Conservation (phyloP, 2,797 vertebrate genomes). For the Pangasius krempfi region DNA sequence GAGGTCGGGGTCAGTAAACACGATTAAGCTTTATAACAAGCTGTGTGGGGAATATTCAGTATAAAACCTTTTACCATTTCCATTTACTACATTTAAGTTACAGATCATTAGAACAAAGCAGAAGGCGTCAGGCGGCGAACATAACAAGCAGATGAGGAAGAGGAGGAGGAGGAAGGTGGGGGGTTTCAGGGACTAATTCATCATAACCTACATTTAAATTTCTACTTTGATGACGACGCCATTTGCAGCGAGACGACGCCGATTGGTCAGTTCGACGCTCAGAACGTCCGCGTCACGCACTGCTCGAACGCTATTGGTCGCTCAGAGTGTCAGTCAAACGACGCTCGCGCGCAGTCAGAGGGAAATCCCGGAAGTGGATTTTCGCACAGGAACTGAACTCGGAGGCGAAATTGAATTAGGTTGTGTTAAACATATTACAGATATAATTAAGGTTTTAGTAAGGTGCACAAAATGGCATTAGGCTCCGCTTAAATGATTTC, state of each 20-base stretch:
- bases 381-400: not conserved
- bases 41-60: not conserved
- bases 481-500: not conserved
- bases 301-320: conserved; percentile 61
- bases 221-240: conserved; percentile 68
- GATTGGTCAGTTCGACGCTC: conserved; percentile 64
- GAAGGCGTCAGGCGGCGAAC: conserved; percentile 47
- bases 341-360: not conserved
- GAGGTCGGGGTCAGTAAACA: not conserved
- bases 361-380: conserved; percentile 64
- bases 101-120: conserved; percentile 67
- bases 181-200: conserved; percentile 58
- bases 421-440: not conserved
- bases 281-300: conserved; percentile 52
- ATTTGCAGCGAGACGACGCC: not conserved
- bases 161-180: conserved; percentile 63
- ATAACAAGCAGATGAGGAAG: not conserved
- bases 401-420: not conserved
- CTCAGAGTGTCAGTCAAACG: conserved; percentile 60
- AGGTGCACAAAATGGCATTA: not conserved
- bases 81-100: not conserved
- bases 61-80: not conserved
- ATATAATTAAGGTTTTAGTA: not conserved
- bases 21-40: not conserved
- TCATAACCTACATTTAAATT: conserved; percentile 72